A percentile compares a stretch with the other conserved stretches of the same genome.
phyloP scores from a whole-genome alignment of 2,797 vertebrate species.

The Vultur gryphus region DNA sequence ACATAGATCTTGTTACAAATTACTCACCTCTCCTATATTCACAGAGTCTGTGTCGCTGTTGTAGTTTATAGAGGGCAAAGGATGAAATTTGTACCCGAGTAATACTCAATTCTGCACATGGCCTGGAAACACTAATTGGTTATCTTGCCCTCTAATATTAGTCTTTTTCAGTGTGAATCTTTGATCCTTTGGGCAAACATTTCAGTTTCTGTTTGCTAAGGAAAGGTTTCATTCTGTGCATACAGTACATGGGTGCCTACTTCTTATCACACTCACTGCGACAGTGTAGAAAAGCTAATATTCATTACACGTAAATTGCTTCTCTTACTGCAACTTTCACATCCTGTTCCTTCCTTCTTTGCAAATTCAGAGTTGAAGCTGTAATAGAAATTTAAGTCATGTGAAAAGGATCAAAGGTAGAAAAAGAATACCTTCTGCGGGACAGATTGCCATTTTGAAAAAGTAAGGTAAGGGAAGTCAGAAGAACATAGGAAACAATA shows the following conservation, averaged over 20 bases:
- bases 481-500: not conserved
- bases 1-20: not conserved
- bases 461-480: not conserved
- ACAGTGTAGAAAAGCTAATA: not conserved
- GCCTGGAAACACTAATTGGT: constrained; percentile 30
- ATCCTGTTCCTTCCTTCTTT: not conserved
- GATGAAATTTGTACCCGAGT: constrained; percentile 22
- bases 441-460: not conserved
- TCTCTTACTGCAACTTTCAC: not conserved
- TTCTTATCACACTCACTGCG: not conserved
- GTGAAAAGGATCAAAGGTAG: not conserved
- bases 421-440: not conserved
- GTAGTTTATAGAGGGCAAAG: constrained; percentile 22
- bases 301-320: not conserved
- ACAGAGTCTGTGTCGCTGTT: not conserved
- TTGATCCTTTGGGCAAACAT: constrained; percentile 61
- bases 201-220: constrained; percentile 60
- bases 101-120: constrained; percentile 33
- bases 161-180: constrained; percentile 30
- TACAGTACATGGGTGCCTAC: constrained; percentile 18
- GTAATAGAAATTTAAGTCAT: not conserved
- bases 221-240: constrained; percentile 42
- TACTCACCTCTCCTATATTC: not conserved
- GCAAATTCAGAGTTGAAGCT: not conserved
- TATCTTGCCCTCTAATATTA: constrained; percentile 41